phyloP scores from a whole-genome alignment of 2,113 vertebrate genomes.

The Ctenomys sociabilis region DNA sequence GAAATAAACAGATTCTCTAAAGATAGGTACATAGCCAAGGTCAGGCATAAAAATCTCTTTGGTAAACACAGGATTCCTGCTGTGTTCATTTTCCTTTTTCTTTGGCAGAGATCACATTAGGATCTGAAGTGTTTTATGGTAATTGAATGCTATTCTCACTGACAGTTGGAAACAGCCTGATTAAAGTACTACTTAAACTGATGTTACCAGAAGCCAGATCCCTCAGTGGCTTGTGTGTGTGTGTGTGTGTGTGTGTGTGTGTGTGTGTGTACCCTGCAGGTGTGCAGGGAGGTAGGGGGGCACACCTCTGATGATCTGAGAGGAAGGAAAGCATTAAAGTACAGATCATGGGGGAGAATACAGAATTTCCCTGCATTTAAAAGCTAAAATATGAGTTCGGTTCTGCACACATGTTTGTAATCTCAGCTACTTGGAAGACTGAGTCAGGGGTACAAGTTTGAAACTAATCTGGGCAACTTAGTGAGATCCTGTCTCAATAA shows the following conservation, averaged over 20 bases:
- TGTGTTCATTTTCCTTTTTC: conserved; percentile 58
- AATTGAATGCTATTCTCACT: conserved; percentile 26
- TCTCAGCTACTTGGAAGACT: background rate
- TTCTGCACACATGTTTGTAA: background rate
- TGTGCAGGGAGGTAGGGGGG: background rate
- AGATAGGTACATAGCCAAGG: conserved; percentile 27
- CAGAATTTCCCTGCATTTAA: background rate
- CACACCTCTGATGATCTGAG: background rate
- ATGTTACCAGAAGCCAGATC: background rate
- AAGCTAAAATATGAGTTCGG: background rate
- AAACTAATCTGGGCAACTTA: background rate
- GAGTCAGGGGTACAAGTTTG: background rate
- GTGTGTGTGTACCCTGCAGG: background rate
- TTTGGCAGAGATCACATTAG: background rate
- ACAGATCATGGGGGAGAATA: background rate
- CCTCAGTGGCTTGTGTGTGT: background rate
- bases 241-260: background rate
- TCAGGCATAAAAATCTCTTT: conserved; percentile 33
- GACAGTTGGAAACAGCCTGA: background rate
- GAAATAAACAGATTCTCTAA: conserved; percentile 36
- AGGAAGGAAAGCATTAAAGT: background rate
- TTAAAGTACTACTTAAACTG: conserved; percentile 23
- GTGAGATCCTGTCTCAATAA: background rate
- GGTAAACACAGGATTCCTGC: conserved; percentile 28
- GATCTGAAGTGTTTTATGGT: conserved; percentile 50